phyloP scores from a whole-genome alignment of 2,113 vertebrate genomes.

The Brachypteracias leptosomus region DNA sequence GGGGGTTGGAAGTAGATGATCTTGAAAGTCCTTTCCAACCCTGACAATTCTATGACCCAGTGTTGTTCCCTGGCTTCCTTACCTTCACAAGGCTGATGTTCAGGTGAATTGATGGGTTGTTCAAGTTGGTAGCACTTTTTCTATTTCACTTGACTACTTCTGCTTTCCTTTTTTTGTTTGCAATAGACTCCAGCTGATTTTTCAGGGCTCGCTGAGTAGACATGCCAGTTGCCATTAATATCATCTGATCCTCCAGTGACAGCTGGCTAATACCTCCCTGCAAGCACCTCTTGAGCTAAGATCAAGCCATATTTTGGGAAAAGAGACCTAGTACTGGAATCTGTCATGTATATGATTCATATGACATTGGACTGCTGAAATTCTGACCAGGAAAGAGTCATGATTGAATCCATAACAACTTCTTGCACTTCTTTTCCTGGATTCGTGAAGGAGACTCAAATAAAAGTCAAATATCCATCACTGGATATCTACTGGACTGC shows the following conservation, averaged over 20 bases:
- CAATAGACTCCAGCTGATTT: neutral
- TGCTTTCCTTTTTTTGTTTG: neutral
- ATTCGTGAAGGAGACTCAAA: neutral
- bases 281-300: neutral
- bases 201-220: neutral
- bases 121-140: neutral
- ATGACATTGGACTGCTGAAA: neutral
- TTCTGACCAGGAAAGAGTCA: neutral
- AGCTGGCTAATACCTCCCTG: conserved; percentile 21
- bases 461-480: neutral
- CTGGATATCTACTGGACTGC: neutral
- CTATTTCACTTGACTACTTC: neutral
- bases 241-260: conserved; percentile 11
- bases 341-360: fast-evolving
- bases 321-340: neutral
- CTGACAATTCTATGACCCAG: too few species aligned
- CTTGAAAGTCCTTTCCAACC: too few species aligned
- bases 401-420: neutral
- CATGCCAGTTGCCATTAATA: conserved; percentile 32
- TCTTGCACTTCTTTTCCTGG: neutral
- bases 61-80: neutral
- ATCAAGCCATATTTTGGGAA: neutral
- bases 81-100: neutral
- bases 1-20: too few species aligned
- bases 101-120: neutral